Conservation (phyloP, 2,888 invertebrate genomes). For the Habroteleia sp. region DNA sequence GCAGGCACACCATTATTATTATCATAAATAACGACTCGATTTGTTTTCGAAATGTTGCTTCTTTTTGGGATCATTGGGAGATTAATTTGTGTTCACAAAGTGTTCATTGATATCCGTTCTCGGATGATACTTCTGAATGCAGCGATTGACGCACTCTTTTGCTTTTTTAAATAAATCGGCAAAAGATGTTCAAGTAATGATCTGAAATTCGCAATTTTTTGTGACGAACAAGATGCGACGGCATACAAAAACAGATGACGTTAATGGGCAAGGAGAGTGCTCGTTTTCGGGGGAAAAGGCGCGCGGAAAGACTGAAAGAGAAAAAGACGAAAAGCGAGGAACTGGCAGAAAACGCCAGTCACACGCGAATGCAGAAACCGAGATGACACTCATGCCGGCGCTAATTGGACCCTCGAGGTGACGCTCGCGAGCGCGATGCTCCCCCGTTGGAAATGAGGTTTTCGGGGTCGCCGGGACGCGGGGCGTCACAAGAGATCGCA, state of each 20-base stretch:
- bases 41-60: too few relatives aligned
- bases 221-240: conserved; percentile 16
- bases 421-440: conserved; percentile 70
- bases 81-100: too few relatives aligned
- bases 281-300: conserved; percentile 35
- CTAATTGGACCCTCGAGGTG: conserved; percentile 81
- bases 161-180: background rate
- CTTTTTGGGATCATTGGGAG: too few relatives aligned
- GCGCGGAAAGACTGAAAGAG: conserved; percentile 39
- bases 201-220: conserved; percentile 18
- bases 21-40: too few relatives aligned
- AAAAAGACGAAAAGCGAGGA: conserved; percentile 54
- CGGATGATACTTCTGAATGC: too few relatives aligned
- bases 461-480: conserved; percentile 64
- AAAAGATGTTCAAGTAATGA: background rate
- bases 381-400: conserved; percentile 80
- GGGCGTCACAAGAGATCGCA: conserved; percentile 70
- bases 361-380: conserved; percentile 78
- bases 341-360: conserved; percentile 77
- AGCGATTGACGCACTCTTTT: too few relatives aligned
- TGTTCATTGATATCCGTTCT: too few relatives aligned
- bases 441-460: conserved; percentile 64
- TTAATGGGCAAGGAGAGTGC: conserved; percentile 38
- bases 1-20: too few relatives aligned
- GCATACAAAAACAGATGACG: conserved; percentile 48